Evolutionary conservation across 2,888 invertebrate genomes (phyloP), one percentile per base, ranked within the genome.

Genomic region (Lumbricus terrestris): DNA sequence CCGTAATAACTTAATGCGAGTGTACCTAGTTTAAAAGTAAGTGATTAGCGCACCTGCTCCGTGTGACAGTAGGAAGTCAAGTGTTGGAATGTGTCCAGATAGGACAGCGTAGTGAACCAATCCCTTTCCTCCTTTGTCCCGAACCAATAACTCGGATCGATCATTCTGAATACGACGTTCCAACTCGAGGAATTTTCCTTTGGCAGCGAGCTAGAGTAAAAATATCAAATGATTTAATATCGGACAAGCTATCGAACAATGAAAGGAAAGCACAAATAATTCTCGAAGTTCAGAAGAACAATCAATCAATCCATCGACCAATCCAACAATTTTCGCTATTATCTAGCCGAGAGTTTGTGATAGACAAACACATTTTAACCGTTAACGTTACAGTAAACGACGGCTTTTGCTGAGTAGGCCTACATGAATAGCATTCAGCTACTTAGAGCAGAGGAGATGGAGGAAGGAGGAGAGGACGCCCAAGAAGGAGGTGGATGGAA

Each of bases 61-160:
- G 93, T 97, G 96, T 92, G 96, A 96, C 91, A 96, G 95, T 92
- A 97, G 97, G 93, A 97, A 97, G 92, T 97, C 96, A 88, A 98
- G 95, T 93, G 97, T 97, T 93, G 97, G 96, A 34, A 96, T 96
- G 92, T 97, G 96, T 94, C 97, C 97, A 91, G 96, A 96, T 4
- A 96, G 96, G 0, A 97, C 97, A 0, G 97, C 97, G 94, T 97
- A 97, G 95, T 98, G 97, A 0, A 97, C 96, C 0, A 97, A 97
- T 0, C 97, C 97, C 92, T 97, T 96, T 0, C 97, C 97, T 92
- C 97, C 96, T 5, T 96, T 96, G 95, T 98, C 97, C 89, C 96
- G 95, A 18, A 97, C 96, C 0, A 96, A 95, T n/a, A 98, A 95
- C 15, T 97, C 96, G 5, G 96, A 95, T 0, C 97, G 96, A 93